phyloP scores from a whole-genome alignment of 1,140 invertebrate genomes.

The Drosophila arizonae region DNA sequence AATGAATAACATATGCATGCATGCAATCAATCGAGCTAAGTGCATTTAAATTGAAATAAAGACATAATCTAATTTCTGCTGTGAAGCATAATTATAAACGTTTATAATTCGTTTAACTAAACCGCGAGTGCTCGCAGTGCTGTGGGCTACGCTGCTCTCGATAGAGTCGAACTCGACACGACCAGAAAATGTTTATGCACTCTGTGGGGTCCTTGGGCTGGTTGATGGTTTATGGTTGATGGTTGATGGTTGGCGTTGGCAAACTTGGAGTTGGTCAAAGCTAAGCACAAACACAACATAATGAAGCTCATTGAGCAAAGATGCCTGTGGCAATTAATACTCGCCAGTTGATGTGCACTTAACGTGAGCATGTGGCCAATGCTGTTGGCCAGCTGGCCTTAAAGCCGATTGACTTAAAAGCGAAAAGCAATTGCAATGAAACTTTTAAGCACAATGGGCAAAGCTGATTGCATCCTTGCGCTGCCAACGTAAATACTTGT shows the following conservation, averaged over 20 bases:
- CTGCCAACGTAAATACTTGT: not conserved
- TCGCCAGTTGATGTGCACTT: slow-evolving; percentile 3
- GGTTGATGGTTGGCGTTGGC: not conserved
- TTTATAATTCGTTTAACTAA: not conserved
- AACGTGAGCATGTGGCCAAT: slow-evolving; percentile 7
- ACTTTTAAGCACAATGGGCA: slow-evolving; percentile 12
- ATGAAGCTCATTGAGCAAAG: slow-evolving; percentile 48
- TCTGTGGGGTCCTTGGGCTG: slow-evolving; percentile 17
- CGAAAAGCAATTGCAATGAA: slow-evolving; percentile 15
- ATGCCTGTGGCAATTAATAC: slow-evolving; percentile 19
- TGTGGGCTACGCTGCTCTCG: not conserved
- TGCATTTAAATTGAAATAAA: slow-evolving; percentile 7
- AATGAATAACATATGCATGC: slow-evolving; percentile 20
- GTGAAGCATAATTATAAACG: slow-evolving; percentile 4
- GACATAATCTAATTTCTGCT: slow-evolving; percentile 12
- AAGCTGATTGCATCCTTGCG: not conserved
- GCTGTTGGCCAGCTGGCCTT: slow-evolving; percentile 5
- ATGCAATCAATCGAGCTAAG: slow-evolving; percentile 29
- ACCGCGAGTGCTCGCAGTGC: not conserved
- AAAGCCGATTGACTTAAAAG: slow-evolving; percentile 19
- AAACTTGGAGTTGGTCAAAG: slow-evolving; percentile 10
- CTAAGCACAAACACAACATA: slow-evolving; percentile 40
- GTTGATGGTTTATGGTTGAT: no score
- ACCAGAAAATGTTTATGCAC: slow-evolving; percentile 21
- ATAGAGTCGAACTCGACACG: not conserved